phyloP scores from a whole-genome alignment of 2,888 invertebrate species.

The Drosophila robusta region DNA sequence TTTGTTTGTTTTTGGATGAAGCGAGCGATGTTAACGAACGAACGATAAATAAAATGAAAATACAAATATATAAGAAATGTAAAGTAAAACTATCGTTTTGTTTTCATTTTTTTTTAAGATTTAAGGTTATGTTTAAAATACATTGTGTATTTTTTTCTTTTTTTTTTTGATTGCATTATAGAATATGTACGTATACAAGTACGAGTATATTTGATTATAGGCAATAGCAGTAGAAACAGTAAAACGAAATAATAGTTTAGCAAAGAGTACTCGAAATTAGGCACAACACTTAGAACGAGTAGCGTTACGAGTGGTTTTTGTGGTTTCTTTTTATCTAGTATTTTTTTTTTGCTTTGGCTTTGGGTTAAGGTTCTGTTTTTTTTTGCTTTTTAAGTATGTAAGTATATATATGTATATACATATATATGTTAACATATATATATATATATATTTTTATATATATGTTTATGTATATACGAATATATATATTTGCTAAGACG shows the following conservation, averaged over 20 bases:
- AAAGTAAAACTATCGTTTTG: conserved; percentile 80
- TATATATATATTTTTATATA: conserved; percentile 2
- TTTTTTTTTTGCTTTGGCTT: conserved; percentile 16
- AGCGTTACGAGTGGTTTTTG: conserved; percentile 62
- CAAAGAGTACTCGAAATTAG: conserved; percentile 73
- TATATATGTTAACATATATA: conserved; percentile 1
- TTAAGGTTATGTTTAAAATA: conserved; percentile 34
- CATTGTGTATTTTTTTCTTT: conserved; percentile 19
- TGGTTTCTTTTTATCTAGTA: conserved; percentile 11
- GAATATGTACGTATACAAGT: conserved; percentile 47
- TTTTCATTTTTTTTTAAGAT: conserved; percentile 41
- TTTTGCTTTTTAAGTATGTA: conserved; percentile 12
- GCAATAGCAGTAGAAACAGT: conserved; percentile 72
- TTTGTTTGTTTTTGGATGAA: conserved; percentile 82
- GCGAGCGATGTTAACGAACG: conserved; percentile 82
- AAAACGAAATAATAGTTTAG: conserved; percentile 65
- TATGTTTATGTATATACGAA: neutral
- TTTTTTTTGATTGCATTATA: conserved; percentile 42
- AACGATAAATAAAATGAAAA: conserved; percentile 84
- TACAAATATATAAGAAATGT: conserved; percentile 84
- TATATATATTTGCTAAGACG: conserved; percentile 10
- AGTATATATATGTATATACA: neutral
- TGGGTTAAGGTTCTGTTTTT: conserved; percentile 19
- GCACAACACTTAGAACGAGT: conserved; percentile 72
- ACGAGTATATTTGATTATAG: conserved; percentile 53